phyloP scores from a whole-genome alignment of 2,888 invertebrate genomes.

The Eudemis profundana region DNA sequence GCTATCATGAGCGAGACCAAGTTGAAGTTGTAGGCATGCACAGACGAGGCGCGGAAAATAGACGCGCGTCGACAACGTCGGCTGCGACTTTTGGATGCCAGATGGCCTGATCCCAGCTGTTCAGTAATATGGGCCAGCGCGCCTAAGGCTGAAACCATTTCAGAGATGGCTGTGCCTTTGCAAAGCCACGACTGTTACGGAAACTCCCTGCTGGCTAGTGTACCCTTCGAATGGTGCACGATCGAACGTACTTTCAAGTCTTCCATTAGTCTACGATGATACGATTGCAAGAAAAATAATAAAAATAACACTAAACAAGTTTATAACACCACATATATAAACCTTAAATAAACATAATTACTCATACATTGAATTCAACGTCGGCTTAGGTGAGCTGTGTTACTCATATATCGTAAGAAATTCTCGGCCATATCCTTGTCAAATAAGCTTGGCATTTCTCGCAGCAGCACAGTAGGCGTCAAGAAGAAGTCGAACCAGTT shows the following conservation, averaged over 20 bases:
- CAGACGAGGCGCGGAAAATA: neutral
- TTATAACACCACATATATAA: too few species aligned
- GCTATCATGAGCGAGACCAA: neutral
- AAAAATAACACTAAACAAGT: too few species aligned
- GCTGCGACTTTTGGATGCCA: constrained; percentile 1
- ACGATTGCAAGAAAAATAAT: neutral
- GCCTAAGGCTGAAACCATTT: neutral
- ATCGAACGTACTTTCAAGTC: too few species aligned
- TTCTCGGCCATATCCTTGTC: neutral
- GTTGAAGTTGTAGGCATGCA: neutral
- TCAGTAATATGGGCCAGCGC: neutral
- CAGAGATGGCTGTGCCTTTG: neutral
- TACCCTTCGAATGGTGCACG: neutral
- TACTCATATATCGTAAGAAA: neutral
- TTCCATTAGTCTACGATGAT: neutral
- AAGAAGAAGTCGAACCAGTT: neutral
- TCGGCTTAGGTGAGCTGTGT: neutral
- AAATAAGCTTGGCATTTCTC: neutral
- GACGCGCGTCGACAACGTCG: constrained; percentile 1
- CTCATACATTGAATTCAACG: neutral
- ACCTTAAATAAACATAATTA: too few species aligned
- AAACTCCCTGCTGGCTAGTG: neutral
- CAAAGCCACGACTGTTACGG: neutral
- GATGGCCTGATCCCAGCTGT: neutral
- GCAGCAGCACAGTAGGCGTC: neutral